Conservation (phyloP, 1,140 invertebrate genomes). For the Drosophila seguyi region DNA sequence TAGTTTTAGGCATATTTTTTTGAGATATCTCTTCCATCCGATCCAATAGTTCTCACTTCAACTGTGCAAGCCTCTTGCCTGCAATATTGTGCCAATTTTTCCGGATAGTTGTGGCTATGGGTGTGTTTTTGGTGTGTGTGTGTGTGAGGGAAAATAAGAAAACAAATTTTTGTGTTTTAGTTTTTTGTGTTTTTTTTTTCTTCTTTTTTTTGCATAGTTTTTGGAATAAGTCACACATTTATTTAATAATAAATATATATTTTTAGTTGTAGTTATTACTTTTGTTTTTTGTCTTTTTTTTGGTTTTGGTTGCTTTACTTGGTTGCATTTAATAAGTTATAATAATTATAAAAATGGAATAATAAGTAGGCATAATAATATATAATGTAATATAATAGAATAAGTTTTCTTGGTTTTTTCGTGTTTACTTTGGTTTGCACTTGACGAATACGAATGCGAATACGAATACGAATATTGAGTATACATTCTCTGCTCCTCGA, state of each 20-base stretch:
- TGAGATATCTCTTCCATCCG: neutral
- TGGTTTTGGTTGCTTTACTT: conserved; percentile 39
- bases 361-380: conserved; percentile 83
- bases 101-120: conserved; percentile 1
- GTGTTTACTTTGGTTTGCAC: conserved; percentile 65
- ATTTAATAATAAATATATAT: conserved; percentile 77
- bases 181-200: conserved; percentile 58
- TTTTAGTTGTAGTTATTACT: conserved; percentile 44
- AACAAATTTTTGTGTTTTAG: conserved; percentile 65
- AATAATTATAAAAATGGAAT: conserved; percentile 84
- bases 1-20: neutral
- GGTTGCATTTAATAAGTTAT: conserved; percentile 74
- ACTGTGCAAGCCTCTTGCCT: conserved; percentile 16
- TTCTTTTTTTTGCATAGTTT: conserved; percentile 63
- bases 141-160: conserved; percentile 50
- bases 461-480: conserved; percentile 74
- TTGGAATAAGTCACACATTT: conserved; percentile 79
- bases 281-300: conserved; percentile 40
- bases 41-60: conserved; percentile 31
- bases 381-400: conserved; percentile 81
- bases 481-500: conserved; percentile 35
- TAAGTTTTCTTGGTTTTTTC: conserved; percentile 68
- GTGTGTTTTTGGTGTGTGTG: conserved; percentile 5
- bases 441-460: conserved; percentile 69
- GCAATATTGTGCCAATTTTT: conserved; percentile 25